A percentile compares a stretch with the other conserved stretches of the same genome.
phyloP scores from a whole-genome alignment of 2,113 vertebrate genomes.

The Eudyptes chrysolophus region DNA sequence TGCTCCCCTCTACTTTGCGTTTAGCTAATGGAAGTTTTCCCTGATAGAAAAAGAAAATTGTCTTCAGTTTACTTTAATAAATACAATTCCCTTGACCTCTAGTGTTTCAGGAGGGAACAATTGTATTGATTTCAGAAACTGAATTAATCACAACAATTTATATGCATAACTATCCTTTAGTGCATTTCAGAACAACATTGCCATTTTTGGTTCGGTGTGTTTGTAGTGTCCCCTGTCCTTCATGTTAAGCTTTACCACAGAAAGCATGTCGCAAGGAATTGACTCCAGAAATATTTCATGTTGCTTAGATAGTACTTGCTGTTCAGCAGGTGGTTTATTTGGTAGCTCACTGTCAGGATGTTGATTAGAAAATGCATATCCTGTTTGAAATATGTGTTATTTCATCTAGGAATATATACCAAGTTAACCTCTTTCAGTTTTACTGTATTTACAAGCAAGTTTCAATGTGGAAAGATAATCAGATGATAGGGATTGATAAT shows the following conservation, averaged over 20 bases:
- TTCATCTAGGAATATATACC: not conserved
- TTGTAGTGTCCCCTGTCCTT: not conserved
- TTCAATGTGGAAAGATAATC: not conserved
- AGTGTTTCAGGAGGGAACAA: not conserved
- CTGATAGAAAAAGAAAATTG: conserved; percentile 6
- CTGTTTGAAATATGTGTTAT: not conserved
- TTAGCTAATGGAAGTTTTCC: not conserved
- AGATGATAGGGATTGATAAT: not conserved
- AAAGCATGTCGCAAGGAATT: not conserved
- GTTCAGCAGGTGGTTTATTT: not conserved
- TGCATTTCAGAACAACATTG: conserved; percentile 44
- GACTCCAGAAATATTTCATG: not conserved
- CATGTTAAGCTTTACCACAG: not conserved
- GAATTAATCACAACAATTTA: conserved; percentile 52
- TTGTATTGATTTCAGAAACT: conserved; percentile 57
- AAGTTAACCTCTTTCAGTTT: not conserved
- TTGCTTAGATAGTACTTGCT: not conserved
- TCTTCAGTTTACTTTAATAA: conserved; percentile 18
- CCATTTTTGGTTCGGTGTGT: conserved; percentile 23
- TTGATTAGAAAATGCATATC: not conserved
- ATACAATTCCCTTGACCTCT: conserved; percentile 22
- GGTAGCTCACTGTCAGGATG: not conserved
- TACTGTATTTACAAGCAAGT: not conserved
- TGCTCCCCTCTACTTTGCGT: not conserved
- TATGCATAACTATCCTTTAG: conserved; percentile 50